phyloP scores from a whole-genome alignment of 2,113 vertebrate species.

The Prochilodus magdalenae region DNA sequence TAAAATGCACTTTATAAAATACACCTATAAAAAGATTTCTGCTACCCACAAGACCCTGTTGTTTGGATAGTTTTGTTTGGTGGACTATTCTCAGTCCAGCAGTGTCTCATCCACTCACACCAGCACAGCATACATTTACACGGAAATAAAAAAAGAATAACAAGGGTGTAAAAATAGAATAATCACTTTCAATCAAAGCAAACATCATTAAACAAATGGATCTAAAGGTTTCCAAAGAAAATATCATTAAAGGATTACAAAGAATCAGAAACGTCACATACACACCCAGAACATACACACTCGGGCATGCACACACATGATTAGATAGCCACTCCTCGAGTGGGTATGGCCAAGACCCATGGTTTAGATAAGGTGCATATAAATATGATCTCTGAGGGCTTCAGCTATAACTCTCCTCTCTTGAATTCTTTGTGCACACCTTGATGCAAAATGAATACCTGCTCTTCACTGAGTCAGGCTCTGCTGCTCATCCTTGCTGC shows the following conservation, averaged over 20 bases:
- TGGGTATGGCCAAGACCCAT: neutral
- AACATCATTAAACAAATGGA: too few relatives aligned
- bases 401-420: neutral
- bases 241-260: neutral
- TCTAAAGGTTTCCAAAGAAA: too few relatives aligned
- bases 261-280: neutral
- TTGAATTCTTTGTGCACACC: neutral
- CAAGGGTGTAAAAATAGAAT: too few relatives aligned
- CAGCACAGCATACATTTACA: too few relatives aligned
- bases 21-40: too few relatives aligned
- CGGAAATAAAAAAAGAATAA: too few relatives aligned
- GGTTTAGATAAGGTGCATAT: neutral
- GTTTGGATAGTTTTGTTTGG: too few relatives aligned
- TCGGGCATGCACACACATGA: neutral
- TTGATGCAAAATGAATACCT: neutral
- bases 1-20: too few relatives aligned
- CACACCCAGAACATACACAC: neutral
- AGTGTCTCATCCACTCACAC: too few relatives aligned
- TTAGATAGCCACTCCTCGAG: neutral
- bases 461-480: neutral
- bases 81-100: too few relatives aligned
- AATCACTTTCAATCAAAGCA: too few relatives aligned
- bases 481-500: neutral
- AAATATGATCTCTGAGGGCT: neutral
- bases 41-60: too few relatives aligned